These are phyloP conservation scores for Ictalurus furcatus DNA, from an alignment of 2,113 vertebrate genomes.

Conservation along the genomic window DNA sequence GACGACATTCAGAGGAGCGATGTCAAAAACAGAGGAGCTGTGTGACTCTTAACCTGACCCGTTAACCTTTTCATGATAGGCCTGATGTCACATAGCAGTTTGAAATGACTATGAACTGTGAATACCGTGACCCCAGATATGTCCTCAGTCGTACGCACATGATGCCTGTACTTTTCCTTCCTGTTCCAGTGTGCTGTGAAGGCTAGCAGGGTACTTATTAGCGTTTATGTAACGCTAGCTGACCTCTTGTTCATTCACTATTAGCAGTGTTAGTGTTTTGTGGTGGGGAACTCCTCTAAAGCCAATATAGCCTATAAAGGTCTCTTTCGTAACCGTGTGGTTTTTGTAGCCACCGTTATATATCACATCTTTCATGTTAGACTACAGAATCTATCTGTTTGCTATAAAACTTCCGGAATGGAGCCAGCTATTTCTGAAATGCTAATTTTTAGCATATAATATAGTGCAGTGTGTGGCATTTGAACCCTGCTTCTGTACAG, in stretches of 20 bases:
- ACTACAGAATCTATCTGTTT: slow-evolving; percentile 14
- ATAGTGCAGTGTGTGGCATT: slow-evolving; percentile 26
- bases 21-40: slow-evolving; percentile 9
- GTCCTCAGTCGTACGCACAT: neutral
- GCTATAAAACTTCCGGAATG: slow-evolving; percentile 29
- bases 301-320: slow-evolving; percentile 21
- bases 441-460: slow-evolving; percentile 21
- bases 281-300: slow-evolving; percentile 27
- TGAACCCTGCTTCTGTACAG: neutral
- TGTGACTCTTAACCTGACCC: slow-evolving; percentile 21
- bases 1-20: slow-evolving; percentile 16
- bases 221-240: slow-evolving; percentile 13
- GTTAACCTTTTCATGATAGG: neutral
- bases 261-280: slow-evolving; percentile 35
- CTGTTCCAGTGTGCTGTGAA: neutral
- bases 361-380: slow-evolving; percentile 28
- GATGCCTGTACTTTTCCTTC: slow-evolving; percentile 6
- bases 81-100: slow-evolving; percentile 9
- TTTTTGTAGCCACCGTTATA: slow-evolving; percentile 15
- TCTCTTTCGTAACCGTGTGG: slow-evolving; percentile 9
- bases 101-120: neutral
- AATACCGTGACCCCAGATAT: neutral
- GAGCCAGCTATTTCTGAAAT: slow-evolving; percentile 20
- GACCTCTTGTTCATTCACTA: slow-evolving; percentile 23
- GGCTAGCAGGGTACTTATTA: slow-evolving; percentile 4